Percentiles rank a stretch among this genome's conserved stretches.
These are phyloP conservation scores for Amphiprion ocellaris DNA, from an alignment of 2,113 vertebrate species.

Conservation along the genomic window DNA sequence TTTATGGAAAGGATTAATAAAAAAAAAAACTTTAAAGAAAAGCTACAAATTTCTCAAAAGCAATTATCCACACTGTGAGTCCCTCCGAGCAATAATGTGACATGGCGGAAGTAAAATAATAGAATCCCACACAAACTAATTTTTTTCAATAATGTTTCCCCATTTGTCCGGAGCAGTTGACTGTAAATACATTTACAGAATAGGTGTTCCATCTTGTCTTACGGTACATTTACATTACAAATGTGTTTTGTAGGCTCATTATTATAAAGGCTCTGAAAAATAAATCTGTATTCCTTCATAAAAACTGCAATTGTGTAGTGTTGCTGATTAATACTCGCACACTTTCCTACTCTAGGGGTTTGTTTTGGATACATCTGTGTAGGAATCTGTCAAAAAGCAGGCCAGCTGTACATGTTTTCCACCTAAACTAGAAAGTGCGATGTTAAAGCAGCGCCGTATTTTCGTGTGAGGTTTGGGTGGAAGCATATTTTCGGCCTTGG, in stretches of 20 bases:
- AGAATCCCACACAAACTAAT: background rate
- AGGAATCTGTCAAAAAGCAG: background rate
- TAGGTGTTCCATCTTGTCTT: slow-evolving; percentile 34
- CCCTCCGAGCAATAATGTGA: background rate
- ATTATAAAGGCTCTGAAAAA: slow-evolving; percentile 31
- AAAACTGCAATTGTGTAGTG: slow-evolving; percentile 12
- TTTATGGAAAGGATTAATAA: too few species aligned
- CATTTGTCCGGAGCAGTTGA: slow-evolving; percentile 30
- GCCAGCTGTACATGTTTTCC: background rate
- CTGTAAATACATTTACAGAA: slow-evolving; percentile 39
- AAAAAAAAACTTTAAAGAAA: background rate
- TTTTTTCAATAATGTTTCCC: slow-evolving; percentile 5
- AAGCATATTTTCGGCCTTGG: slow-evolving; percentile 9
- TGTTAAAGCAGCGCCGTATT: background rate
- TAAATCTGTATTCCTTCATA: slow-evolving; percentile 20
- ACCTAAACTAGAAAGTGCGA: background rate
- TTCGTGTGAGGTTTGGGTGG: background rate
- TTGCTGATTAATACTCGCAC: slow-evolving; percentile 14
- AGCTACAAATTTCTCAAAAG: background rate
- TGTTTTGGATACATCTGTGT: background rate
- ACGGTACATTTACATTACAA: slow-evolving; percentile 48
- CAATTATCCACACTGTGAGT: background rate
- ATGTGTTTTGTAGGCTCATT: slow-evolving; percentile 30
- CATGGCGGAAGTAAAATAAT: background rate
- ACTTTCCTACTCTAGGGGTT: background rate